Evolutionary conservation across 2,797 vertebrate genomes (phyloP), one percentile per base, ranked within the genome.

Genomic region (Pelobates cultripes): DNA sequence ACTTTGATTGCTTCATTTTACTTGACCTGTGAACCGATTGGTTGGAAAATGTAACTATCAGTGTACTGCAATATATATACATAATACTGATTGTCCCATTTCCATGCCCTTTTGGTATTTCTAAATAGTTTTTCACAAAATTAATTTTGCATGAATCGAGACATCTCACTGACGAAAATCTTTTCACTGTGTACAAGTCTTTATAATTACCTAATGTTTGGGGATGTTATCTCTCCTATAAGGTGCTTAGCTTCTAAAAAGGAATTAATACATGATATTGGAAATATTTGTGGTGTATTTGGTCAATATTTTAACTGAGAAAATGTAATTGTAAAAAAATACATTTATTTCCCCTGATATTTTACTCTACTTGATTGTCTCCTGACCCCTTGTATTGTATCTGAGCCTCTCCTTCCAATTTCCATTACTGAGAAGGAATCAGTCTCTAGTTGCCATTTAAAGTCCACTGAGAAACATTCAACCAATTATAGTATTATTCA

Each of bases 281-380:
- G 14, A 40, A 7, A 64, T 4, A n/a, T 40, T 64, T 64, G 61
- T 64, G 17, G 57, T 14, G 4, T 60, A 14, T 60, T 3, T n/a
- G 3, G 61, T 64, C 17, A 28, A 7, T 64, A 64, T 28, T 64
- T 28, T 6, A 40, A n/a, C 28, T 64, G 17, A 10, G 17, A 28
- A 28, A 64, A 64, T 64, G 14, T 14, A 64, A 64, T 7, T 57
- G 55, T 57, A 15, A 57, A 57, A 12, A 15, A 57, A 57, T 57
- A 57, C 28, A 28, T n/a, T 64, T 64, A 64, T 64, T 64, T 64
- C 61, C 61, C 61, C 17, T 64, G 61, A 64, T 64, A 40, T 64
- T 64, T 7, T 64, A 28, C 17, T 64, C 61, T 64, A 28, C 17
- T 14, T 64, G 6, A 64, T 28, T 64, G 17, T 64, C 61, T 40